Evolutionary conservation across 2,797 vertebrate genomes (phyloP), one percentile per base, ranked within the genome.

Genomic region (Siniperca undulata): DNA sequence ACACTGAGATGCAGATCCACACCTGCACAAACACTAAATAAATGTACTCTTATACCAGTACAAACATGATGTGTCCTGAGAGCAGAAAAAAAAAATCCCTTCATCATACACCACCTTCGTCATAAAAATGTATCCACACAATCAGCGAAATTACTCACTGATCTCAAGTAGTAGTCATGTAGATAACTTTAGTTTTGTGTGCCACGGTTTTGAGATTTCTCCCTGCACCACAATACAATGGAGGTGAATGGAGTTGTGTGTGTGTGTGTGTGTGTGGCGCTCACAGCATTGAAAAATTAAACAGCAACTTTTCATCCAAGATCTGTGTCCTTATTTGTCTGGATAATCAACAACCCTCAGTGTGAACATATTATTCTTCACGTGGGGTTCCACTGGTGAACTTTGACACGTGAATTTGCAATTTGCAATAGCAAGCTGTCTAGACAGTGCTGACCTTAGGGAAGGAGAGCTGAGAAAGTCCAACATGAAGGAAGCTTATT

Each of bases 1-100:
- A 64, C 44, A 13, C 50, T n/a, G 56, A 36, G 24, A 53, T 3
- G 40, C 48, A 58, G 62, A 84, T 59, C 50, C 10, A 77, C 50
- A 80, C 19, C 59, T 72, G 55, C 66, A 74, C 61, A 73, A 36
- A 70, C 64, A 61, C 65, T 12, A n/a, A 17, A 78, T 61, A 6
- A 48, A 82, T 22, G 48, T 58, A 59, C 38, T 20, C 38, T 17
- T 9, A 44, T 44, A 20, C 34, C 34, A 50, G 30, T n/a, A 2
- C 36, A 66, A 53, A 42, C 50, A 56, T n/a, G 9, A 4, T 20
- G 24, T 67, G 30, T 62, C 42, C 55, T 52, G 17, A 38, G 16
- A 40, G 36, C 42, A 52, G 5, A n/a, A n/a, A 58, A 44, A 66
- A 67, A 72, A 36, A 71, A 36, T 16, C 36, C 38, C 20, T 40